Evolutionary conservation across 2,888 invertebrate genomes (phyloP), one percentile per base, ranked within the genome.

Genomic region (Orchestes rusci): DNA sequence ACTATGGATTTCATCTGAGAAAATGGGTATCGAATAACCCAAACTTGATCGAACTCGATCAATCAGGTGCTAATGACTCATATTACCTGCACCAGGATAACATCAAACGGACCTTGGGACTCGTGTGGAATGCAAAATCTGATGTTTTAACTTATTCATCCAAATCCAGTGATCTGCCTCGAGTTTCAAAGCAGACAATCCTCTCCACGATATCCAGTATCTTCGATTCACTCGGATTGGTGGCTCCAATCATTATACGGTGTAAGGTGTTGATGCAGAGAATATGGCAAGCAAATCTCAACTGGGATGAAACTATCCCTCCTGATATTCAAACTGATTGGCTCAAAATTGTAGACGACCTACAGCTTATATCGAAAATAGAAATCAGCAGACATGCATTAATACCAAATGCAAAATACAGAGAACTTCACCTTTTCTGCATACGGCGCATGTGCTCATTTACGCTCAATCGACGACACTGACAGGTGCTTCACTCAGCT

Each of bases 341-440:
- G 34, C 4, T 23, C 8, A 17, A 16, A 31, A 10, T 31, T 31
- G 10, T 12, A 7, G 10, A 31, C 8, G 12, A 13, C 7, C 13
- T 31, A n/a, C 31, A 31, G 13, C 13, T 16, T 33, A 7, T 30
- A 5, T 7, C 5, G 13, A 30, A 33, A 7, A 33, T 33, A 13
- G 13, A 16, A 16, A 33, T 33, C 10, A 5, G 16, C 7, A 16
- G 34, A n/a, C 34, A 33, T 16, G 34, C 17, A 10, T 7, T 33
- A 13, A 8, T 33, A 15, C 10, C 4, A 10, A 33, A 16, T 13
- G 10, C 34, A 7, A 16, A n/a, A 7, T 17, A 16, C 8, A 16
- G 15, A 5, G 44, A 53, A 39, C 7, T 51, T 7, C 45, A 50
- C 13, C 48, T 47, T 12, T 53, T 53, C 17, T 15, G 47, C 49